Percentiles rank a stretch among this genome's conserved stretches.
These are phyloP conservation scores for Dilophus febrilis DNA, from an alignment of 2,888 invertebrate species.

Conservation along the genomic window DNA sequence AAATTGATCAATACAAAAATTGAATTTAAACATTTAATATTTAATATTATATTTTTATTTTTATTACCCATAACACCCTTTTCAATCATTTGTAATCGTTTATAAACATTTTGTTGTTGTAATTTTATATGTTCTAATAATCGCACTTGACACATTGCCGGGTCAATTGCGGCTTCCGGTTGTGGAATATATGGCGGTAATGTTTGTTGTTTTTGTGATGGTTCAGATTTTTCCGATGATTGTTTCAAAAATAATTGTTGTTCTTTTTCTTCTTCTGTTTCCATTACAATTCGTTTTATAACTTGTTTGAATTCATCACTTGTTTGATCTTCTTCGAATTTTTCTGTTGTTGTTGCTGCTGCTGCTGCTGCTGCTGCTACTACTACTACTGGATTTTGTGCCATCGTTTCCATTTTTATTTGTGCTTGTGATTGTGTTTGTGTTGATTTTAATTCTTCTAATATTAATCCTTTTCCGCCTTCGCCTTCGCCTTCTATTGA, in stretches of 20 bases:
- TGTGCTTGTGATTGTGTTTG: too few species aligned
- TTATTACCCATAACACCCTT: constrained; percentile 47
- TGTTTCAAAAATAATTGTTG: background rate
- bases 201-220: background rate
- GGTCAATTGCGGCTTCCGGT: constrained; percentile 69
- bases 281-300: too few species aligned
- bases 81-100: constrained; percentile 55
- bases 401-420: too few species aligned
- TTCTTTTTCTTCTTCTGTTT: background rate
- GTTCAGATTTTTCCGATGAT: too few species aligned
- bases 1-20: background rate
- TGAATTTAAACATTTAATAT: constrained; percentile 6
- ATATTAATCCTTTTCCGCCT: too few species aligned
- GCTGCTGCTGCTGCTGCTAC: background rate
- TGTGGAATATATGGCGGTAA: constrained; percentile 38
- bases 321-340: too few species aligned
- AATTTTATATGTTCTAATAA: constrained; percentile 61
- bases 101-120: constrained; percentile 53
- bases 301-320: too few species aligned
- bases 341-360: background rate
- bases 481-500: too few species aligned
- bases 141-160: constrained; percentile 56
- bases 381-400: too few species aligned
- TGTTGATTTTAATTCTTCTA: too few species aligned
- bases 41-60: background rate